Conservation (phyloP, 2,888 invertebrate genomes). For the Agriopis leucophaearia region DNA sequence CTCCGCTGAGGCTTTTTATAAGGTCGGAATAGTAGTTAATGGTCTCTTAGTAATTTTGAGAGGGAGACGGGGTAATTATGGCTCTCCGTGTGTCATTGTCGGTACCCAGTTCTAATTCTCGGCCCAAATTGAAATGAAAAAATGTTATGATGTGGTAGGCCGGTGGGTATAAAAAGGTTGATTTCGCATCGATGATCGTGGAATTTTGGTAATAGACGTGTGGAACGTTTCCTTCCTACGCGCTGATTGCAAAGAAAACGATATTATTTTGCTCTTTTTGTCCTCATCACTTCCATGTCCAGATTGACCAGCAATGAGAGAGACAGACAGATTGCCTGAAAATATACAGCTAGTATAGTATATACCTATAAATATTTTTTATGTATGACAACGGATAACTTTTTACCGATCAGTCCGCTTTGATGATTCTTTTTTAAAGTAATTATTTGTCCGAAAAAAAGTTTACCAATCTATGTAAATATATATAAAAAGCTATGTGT, state of each 20-base stretch:
- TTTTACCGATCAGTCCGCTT: no score
- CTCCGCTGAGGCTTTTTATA: conserved; percentile 71
- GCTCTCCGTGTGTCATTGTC: conserved; percentile 81
- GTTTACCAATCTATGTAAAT: no score
- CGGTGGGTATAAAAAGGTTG: conserved; percentile 17
- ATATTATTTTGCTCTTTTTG: no score
- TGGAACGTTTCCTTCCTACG: not conserved
- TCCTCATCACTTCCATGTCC: no score
- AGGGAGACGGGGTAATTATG: conserved; percentile 77
- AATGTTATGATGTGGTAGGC: conserved; percentile 26
- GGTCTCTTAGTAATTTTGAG: conserved; percentile 77
- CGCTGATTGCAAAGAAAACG: not conserved
- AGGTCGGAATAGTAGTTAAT: conserved; percentile 79
- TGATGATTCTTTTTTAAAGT: no score
- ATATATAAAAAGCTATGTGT: no score
- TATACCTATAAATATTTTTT: no score
- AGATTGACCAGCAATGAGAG: no score
- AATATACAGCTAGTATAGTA: no score
- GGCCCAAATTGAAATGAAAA: conserved; percentile 36
- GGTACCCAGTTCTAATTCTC: conserved; percentile 62
- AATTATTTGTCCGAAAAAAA: no score
- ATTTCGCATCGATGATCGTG: conserved; percentile 22
- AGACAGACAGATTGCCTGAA: no score
- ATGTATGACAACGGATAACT: no score
- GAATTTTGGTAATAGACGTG: conserved; percentile 17